Conservation (phyloP, 1,140 invertebrate species). For the Zaprionus ornatus region DNA sequence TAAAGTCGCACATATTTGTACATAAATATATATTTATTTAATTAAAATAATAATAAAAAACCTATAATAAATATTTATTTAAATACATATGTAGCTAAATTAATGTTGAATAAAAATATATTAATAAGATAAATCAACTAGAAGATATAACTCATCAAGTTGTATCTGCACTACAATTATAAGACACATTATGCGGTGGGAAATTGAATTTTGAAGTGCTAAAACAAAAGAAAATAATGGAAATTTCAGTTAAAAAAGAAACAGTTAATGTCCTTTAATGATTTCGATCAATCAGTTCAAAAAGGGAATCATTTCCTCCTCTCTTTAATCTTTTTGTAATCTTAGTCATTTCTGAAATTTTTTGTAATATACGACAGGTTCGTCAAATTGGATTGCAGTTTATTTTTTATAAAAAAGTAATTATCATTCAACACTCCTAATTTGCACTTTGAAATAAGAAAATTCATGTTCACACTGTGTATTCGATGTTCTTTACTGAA, state of each 20-base stretch:
- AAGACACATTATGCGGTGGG: background rate
- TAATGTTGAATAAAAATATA: constrained; percentile 48
- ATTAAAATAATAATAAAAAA: constrained; percentile 18
- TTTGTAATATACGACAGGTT: no score
- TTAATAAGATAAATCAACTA: constrained; percentile 31
- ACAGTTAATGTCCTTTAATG: no score
- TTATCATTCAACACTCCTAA: no score
- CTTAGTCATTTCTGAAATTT: no score
- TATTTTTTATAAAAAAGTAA: no score
- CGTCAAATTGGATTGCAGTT: no score
- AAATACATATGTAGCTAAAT: constrained; percentile 51
- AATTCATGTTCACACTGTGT: background rate
- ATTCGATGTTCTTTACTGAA: background rate
- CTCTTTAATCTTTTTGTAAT: no score
- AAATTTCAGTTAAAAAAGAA: background rate
- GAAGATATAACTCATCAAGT: constrained; percentile 1
- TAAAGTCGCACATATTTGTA: constrained; percentile 35
- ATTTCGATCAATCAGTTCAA: no score
- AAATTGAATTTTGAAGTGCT: background rate
- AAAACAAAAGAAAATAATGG: background rate
- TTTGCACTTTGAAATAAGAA: no score
- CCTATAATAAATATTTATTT: constrained; percentile 43
- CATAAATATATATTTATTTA: constrained; percentile 38
- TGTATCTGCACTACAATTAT: background rate
- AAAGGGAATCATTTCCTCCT: no score